Conservation (phyloP, 2,113 vertebrate species). For the Gallinago media region DNA sequence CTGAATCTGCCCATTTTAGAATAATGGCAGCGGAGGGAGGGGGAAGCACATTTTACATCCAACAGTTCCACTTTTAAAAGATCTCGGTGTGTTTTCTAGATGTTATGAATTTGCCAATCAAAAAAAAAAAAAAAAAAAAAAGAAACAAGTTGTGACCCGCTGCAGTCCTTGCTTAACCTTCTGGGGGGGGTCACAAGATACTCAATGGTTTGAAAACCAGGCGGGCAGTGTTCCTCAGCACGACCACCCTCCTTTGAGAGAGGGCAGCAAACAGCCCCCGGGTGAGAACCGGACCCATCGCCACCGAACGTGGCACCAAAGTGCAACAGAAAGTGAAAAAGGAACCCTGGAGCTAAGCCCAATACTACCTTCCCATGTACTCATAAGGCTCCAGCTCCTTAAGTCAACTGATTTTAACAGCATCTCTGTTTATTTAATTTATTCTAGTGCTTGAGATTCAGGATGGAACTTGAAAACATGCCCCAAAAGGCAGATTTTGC, state of each 20-base stretch:
- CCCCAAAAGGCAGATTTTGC: neutral
- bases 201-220: neutral
- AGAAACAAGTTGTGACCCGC: neutral
- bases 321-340: neutral
- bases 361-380: neutral
- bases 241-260: neutral
- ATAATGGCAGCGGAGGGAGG: rapidly evolving
- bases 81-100: neutral
- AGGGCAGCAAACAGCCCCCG: rapidly evolving
- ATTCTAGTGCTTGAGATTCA: neutral
- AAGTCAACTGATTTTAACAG: neutral
- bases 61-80: neutral
- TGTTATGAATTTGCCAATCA: neutral
- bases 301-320: rapidly evolving
- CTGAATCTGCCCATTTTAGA: neutral
- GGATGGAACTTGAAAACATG: neutral
- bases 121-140: too few relatives aligned
- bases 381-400: neutral
- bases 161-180: neutral
- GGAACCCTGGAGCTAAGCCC: neutral
- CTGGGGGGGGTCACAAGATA: neutral
- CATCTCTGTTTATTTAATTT: neutral
- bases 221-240: rapidly evolving
- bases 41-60: neutral
- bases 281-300: neutral